Base-by-base conservation (phyloP, 1,140 invertebrate genomes). In the Dendroctonus ponderosae region DNA sequence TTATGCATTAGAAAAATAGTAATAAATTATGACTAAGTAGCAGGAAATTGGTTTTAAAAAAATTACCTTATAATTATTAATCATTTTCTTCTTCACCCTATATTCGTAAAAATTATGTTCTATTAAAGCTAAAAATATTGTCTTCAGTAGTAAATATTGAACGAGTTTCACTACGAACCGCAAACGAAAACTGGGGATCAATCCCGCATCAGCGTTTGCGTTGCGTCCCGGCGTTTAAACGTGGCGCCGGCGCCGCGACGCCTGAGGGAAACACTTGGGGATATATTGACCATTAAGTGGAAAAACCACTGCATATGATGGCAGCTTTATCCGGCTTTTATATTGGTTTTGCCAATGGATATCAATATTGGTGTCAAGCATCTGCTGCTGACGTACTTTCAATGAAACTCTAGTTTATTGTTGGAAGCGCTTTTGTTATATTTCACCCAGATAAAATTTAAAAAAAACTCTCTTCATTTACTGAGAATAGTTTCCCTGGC, bases 11-110 rank as follows among this genome's bases (percentile, higher is more conserved):
- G 15, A 12, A 26, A 8, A 51, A 49, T 15, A 37, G 6, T 43
- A 54, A 15, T 39, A 54, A 12, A 46, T n/a, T 12, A n/a, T 4
- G 7, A n/a, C 8, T 15, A n/a, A 40, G 8, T 6, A 46, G 9
- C 5, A 37, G 39, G 6, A 66, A 40, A 41, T n/a, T 50, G 38
- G 26, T 26, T 26, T 26, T 3, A 39, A 39, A 62, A 51, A 41
- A 37, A 26, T 67, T 62, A 67, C 66, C 66, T 67, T 67, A 61
- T 62, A 46, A 67, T 67, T 52, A 67, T 26, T 67, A 58, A 67
- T 67, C 66, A 58, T 67, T 62, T 62, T 57, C 4, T 53, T 44
- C 37, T 50, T 67, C 66, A 56, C 58, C 66, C 66, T 62, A 62
- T 62, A 46, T 67, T 67, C 62, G 39, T 48, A 67, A 54, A 42